Evolutionary conservation across 2,113 vertebrate species (phyloP), one percentile per base, ranked within the genome.

Genomic region (Cariama cristata): DNA sequence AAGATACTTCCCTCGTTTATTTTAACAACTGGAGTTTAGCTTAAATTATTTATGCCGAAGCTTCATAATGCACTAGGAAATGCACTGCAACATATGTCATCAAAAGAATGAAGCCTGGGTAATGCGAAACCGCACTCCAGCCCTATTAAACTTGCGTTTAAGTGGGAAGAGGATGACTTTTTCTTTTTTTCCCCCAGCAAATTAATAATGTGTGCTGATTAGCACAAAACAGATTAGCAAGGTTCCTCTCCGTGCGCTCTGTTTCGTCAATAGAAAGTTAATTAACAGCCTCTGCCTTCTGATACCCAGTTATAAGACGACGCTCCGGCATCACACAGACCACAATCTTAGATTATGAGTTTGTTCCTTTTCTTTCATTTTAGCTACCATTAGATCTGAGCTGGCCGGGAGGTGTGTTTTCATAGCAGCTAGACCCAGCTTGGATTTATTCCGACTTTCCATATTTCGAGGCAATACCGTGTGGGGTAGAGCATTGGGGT

Each of bases 171-270:
- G 58, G 87, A 87, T 26, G 66, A 64, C 69, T 68, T 58, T 56
- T 17, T 81, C 67, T 44, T 47, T 30, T 64, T 30, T 3, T 9
- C 8, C 33, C 20, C 69, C 71, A 74, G 67, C 94, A 96, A 96
- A 96, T 97, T 95, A 97, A 96, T 96, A 90, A 95, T 90, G 84
- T 69, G 93, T 47, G 59, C 91, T 95, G 94, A 96, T 97, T 90
- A 97, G 87, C 74, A 58, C 87, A 64, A 85, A 94, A 75, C 89
- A 96, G 96, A 96, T 95, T 95, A 95, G 89, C 42, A 21, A 93
- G 93, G 94, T 91, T 96, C 87, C 47, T 96, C 88, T 96, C 95
- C 53, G 4, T 52, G 75, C 0, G 59, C 84, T 95, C 95, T 94
- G 80, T 95, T 96, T 97, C 33, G 0, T 96, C 94, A 94, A 74